Conservation (phyloP, 2,888 invertebrate genomes). For the Melieria crassipennis region DNA sequence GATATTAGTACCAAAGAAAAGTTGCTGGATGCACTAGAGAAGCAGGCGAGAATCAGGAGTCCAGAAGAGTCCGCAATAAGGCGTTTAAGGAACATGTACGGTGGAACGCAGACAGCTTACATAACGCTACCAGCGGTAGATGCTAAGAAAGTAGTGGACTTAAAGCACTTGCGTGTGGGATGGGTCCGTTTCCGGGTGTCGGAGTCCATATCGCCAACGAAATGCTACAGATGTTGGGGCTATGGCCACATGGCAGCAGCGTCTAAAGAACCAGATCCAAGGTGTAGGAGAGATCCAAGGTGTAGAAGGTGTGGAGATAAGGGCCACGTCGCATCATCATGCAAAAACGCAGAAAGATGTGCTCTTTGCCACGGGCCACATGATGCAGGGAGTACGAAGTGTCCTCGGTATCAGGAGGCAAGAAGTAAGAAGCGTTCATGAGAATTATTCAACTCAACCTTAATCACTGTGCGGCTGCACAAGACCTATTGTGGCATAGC, state of each 20-base stretch:
- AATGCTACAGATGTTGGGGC: conserved; percentile 2
- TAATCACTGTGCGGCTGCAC: no score
- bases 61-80: no score
- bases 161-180: neutral
- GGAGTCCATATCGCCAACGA: neutral
- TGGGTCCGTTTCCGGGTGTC: conserved; percentile 1
- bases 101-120: neutral
- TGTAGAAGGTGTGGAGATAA: neutral
- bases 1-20: no score
- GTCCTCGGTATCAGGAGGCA: neutral
- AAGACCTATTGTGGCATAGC: no score
- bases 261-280: neutral
- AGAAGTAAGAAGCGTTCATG: neutral
- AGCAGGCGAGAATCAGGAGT: no score
- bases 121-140: neutral
- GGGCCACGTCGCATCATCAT: neutral
- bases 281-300: no score
- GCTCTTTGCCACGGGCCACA: neutral
- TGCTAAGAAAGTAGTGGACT: neutral
- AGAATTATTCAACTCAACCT: neutral
- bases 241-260: neutral
- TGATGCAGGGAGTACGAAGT: neutral
- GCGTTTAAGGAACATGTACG: no score
- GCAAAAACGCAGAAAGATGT: neutral
- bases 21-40: no score